A percentile compares a stretch with the other conserved stretches of the same genome.
Conservation (phyloP, 2,113 vertebrate genomes). For the Solea solea region DNA sequence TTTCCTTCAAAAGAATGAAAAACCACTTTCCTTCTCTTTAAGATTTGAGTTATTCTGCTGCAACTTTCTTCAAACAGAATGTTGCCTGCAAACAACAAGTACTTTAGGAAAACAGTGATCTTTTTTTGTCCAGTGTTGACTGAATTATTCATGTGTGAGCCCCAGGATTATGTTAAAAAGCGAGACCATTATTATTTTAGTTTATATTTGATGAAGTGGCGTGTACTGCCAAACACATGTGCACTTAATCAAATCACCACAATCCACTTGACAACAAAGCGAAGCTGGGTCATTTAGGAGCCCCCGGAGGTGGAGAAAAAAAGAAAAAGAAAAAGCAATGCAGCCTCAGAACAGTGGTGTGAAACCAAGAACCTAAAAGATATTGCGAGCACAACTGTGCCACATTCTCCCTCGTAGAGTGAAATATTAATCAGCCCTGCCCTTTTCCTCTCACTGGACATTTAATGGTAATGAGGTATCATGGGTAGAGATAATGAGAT, state of each 20-base stretch:
- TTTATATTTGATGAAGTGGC: background rate
- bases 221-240: background rate
- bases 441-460: conserved; percentile 72
- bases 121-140: background rate
- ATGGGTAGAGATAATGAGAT: conserved; percentile 72
- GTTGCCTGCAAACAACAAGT: too few species aligned
- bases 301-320: background rate
- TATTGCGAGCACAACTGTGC: background rate
- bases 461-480: conserved; percentile 66
- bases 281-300: background rate
- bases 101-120: too few species aligned
- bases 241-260: background rate
- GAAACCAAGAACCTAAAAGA: background rate
- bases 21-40: too few species aligned
- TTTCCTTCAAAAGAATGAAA: too few species aligned
- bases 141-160: background rate
- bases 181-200: background rate
- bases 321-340: background rate
- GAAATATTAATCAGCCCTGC: conserved; percentile 71
- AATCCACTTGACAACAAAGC: background rate
- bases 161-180: background rate
- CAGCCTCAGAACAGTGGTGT: background rate
- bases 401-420: conserved; percentile 39
- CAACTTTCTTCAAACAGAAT: too few species aligned
- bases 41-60: too few species aligned